Evolutionary conservation across 1,140 invertebrate genomes (phyloP).

Genomic region (Tetramorium alpestre): DNA sequence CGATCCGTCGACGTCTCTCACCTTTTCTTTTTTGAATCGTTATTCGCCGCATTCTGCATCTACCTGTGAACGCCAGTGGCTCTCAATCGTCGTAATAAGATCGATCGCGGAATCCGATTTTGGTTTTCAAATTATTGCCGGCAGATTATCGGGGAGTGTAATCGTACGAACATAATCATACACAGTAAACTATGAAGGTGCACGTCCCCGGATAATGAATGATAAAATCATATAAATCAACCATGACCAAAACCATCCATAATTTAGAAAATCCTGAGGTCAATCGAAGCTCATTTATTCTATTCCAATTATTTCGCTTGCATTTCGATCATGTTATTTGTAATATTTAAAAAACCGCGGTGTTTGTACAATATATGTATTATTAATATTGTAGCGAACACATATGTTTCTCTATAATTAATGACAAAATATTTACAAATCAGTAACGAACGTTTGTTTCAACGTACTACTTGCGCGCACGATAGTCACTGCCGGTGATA

Average conservation of each 20-base stretch:
- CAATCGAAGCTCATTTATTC: not conserved
- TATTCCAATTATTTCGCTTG: conserved; percentile 1
- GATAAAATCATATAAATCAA: not conserved
- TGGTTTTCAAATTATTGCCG: not conserved
- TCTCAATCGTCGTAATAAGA: conserved; percentile 36
- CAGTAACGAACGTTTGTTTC: conserved; percentile 11
- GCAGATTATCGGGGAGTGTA: not conserved
- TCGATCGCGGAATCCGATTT: conserved; percentile 28
- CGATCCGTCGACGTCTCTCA: conserved; percentile 46
- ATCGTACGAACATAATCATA: not conserved
- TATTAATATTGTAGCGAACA: not conserved
- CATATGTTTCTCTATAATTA: conserved; percentile 14
- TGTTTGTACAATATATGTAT: not conserved
- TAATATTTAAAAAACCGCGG: conserved; percentile 27
- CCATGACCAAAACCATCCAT: not conserved
- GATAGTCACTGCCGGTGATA: conserved; percentile 22
- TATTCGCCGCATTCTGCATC: conserved; percentile 60
- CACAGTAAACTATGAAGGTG: not conserved
- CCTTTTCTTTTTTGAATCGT: conserved; percentile 60
- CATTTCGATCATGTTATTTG: not conserved
- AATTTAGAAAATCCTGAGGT: not conserved
- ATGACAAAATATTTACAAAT: not conserved
- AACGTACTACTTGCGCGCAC: not conserved
- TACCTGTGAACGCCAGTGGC: conserved; percentile 45
- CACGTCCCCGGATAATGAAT: not conserved